A percentile compares a stretch with the other conserved stretches of the same genome.
phyloP scores from a whole-genome alignment of 2,113 vertebrate genomes.

The Tychaedon coryphoeus region DNA sequence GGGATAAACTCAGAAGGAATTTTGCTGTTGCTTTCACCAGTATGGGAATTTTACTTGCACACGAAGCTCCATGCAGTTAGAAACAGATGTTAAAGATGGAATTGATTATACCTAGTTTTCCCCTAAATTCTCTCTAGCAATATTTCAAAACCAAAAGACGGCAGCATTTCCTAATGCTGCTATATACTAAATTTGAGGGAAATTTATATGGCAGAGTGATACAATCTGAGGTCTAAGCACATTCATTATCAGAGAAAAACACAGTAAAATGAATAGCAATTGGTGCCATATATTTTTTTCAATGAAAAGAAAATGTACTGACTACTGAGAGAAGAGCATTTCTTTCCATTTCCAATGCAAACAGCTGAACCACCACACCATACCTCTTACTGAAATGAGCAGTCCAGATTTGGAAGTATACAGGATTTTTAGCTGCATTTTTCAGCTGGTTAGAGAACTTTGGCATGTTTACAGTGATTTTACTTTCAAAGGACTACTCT shows the following conservation, averaged over 20 bases:
- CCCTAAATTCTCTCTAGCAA: neutral
- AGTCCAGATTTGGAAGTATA: neutral
- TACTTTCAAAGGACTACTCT: neutral
- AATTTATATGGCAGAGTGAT: neutral
- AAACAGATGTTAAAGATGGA: slow-evolving; percentile 47
- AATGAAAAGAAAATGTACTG: neutral
- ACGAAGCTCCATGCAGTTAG: neutral
- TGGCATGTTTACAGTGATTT: neutral
- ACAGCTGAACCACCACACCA: neutral
- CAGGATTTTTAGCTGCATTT: neutral
- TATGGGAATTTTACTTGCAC: neutral
- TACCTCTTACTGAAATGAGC: neutral
- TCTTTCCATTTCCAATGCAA: neutral
- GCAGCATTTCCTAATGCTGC: neutral
- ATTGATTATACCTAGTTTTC: slow-evolving; percentile 15
- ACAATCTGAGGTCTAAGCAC: neutral
- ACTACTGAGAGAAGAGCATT: neutral
- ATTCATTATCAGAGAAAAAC: neutral
- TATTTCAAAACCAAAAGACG: neutral
- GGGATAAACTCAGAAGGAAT: neutral
- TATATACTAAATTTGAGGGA: neutral
- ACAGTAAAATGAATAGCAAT: neutral
- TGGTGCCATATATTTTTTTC: neutral
- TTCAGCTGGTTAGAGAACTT: neutral
- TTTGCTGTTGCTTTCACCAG: neutral